These are phyloP conservation scores for Melanaphis sacchari DNA, from an alignment of 1,140 invertebrate species.

Conservation along the genomic window DNA sequence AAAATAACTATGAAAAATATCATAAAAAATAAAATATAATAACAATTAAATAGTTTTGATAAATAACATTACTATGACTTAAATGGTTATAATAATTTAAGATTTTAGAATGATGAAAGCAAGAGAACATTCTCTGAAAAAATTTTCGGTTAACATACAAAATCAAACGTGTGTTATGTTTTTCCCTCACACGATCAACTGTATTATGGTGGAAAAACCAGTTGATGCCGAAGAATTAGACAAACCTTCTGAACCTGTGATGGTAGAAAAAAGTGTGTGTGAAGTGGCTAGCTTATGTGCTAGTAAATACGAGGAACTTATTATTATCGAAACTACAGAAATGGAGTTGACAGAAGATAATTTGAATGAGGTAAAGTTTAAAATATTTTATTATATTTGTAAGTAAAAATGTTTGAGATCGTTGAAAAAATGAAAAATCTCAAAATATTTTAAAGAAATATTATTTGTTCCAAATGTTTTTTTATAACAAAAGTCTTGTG, in stretches of 20 bases:
- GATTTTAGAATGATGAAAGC: conserved; percentile 58
- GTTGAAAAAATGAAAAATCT: neutral
- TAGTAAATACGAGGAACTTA: conserved; percentile 58
- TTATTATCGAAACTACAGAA: conserved; percentile 59
- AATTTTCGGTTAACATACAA: conserved; percentile 58
- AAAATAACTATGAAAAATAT: neutral
- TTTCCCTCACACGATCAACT: conserved; percentile 60
- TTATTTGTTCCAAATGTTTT: neutral
- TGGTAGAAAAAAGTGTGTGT: conserved; percentile 38
- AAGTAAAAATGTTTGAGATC: neutral
- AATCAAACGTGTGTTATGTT: conserved; percentile 60
- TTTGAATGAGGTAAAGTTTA: conserved; percentile 58
- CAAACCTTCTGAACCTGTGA: conserved; percentile 58
- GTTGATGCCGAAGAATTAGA: conserved; percentile 55
- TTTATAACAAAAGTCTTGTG: neutral
- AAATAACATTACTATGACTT: neutral
- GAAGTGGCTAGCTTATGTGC: conserved; percentile 30
- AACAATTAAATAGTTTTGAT: neutral
- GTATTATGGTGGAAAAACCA: conserved; percentile 54
- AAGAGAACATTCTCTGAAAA: conserved; percentile 58
- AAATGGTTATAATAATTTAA: conserved; percentile 43
- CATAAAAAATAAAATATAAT: too few species aligned
- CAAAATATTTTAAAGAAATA: neutral
- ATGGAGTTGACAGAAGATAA: conserved; percentile 59
- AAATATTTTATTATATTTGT: neutral